These are phyloP conservation scores for Campoplex capitator DNA, from an alignment of 2,888 invertebrate genomes.

Conservation along the genomic window DNA sequence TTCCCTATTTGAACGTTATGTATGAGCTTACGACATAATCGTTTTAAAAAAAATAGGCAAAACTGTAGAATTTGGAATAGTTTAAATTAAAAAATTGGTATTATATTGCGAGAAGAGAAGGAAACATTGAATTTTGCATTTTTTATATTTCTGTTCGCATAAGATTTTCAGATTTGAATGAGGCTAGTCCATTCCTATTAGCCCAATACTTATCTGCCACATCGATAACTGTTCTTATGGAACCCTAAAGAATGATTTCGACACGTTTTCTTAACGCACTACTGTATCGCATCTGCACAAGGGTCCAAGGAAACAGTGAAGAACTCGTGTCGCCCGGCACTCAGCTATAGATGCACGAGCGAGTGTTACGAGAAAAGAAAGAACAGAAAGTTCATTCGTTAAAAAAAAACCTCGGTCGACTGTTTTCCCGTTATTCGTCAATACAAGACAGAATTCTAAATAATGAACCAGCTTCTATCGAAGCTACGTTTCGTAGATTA, in stretches of 20 bases:
- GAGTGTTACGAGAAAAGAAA: background rate
- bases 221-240: background rate
- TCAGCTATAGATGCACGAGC: no score
- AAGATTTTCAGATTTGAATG: no score
- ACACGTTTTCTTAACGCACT: background rate
- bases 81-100: background rate
- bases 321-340: background rate
- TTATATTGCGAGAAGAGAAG: background rate
- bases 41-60: background rate
- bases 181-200: background rate
- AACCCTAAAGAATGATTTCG: background rate
- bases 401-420: background rate
- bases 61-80: background rate
- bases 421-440: background rate
- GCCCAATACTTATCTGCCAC: background rate
- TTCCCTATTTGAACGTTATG: constrained; percentile 10
- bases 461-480: background rate
- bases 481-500: background rate
- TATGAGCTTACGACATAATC: background rate
- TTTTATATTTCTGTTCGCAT: no score
- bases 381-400: background rate
- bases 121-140: background rate
- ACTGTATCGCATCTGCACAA: background rate
- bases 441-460: background rate
- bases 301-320: background rate